Conservation (phyloP, 2,888 invertebrate species). For the Andrena haemorrhoa region DNA sequence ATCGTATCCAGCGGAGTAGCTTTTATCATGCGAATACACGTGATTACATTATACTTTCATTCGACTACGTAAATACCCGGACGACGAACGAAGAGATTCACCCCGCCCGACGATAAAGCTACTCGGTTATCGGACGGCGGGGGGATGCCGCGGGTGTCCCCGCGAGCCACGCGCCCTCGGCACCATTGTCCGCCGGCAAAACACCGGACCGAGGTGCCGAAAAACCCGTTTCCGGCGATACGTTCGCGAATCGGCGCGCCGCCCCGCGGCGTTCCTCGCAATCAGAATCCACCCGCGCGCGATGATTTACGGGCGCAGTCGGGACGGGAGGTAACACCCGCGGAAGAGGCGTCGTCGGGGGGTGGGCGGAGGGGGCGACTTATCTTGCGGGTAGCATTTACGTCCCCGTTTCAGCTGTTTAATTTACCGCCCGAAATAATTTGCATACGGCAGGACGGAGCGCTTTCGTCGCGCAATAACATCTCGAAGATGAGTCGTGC, state of each 20-base stretch:
- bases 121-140: not conserved
- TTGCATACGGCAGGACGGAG: conserved; percentile 72
- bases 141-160: not conserved
- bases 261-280: not conserved
- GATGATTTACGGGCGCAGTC: conserved; percentile 22
- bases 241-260: conserved; percentile 1
- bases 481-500: conserved; percentile 81
- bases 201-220: not conserved
- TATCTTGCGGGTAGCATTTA: conserved; percentile 70
- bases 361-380: conserved; percentile 38
- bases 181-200: conserved; percentile 6
- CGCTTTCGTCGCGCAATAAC: conserved; percentile 74
- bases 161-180: not conserved
- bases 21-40: conserved; percentile 17
- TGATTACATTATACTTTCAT: conserved; percentile 23
- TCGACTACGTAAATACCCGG: not conserved
- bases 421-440: conserved; percentile 82
- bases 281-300: conserved; percentile 17
- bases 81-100: not conserved
- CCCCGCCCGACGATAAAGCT: conserved; percentile 13
- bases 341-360: conserved; percentile 24
- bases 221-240: conserved; percentile 10
- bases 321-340: conserved; percentile 15
- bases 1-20: not conserved
- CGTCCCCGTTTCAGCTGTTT: conserved; percentile 75